Conservation (phyloP, 2,113 vertebrate genomes). For the Ageneiosus marmoratus region DNA sequence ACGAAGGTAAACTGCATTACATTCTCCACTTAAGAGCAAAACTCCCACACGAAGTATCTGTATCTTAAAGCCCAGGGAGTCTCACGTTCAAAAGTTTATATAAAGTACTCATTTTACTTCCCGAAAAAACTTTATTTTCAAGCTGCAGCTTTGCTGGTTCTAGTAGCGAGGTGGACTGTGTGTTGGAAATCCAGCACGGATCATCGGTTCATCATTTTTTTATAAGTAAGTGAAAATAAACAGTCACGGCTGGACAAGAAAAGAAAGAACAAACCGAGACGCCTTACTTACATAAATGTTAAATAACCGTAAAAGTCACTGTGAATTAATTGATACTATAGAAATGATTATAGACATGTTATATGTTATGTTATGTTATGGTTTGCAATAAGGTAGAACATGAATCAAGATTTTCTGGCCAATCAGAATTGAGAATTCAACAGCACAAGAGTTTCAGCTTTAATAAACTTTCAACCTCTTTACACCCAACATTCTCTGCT, state of each 20-base stretch:
- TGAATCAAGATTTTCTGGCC: too few species aligned
- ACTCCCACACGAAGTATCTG: background rate
- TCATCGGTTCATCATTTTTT: too few species aligned
- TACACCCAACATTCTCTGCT: background rate
- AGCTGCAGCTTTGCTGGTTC: too few species aligned
- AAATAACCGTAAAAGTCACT: too few species aligned
- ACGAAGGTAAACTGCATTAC: background rate
- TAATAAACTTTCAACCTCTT: background rate
- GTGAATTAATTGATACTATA: background rate
- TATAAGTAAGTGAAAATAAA: slow-evolving; percentile 3
- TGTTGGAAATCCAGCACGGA: too few species aligned
- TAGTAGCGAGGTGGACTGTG: background rate
- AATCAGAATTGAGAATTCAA: background rate
- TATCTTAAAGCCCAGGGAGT: background rate
- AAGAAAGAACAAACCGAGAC: background rate
- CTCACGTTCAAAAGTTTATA: background rate
- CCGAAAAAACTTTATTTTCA: background rate
- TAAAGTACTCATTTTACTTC: background rate
- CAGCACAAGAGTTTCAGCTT: background rate
- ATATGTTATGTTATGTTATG: too few species aligned
- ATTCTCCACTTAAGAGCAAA: background rate
- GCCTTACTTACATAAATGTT: background rate
- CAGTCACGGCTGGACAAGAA: background rate
- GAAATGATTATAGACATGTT: background rate
- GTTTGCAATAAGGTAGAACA: background rate